Evolutionary conservation across 2,113 vertebrate species (phyloP), one percentile per base, ranked within the genome.

Genomic region (Leptocoma aspasia): DNA sequence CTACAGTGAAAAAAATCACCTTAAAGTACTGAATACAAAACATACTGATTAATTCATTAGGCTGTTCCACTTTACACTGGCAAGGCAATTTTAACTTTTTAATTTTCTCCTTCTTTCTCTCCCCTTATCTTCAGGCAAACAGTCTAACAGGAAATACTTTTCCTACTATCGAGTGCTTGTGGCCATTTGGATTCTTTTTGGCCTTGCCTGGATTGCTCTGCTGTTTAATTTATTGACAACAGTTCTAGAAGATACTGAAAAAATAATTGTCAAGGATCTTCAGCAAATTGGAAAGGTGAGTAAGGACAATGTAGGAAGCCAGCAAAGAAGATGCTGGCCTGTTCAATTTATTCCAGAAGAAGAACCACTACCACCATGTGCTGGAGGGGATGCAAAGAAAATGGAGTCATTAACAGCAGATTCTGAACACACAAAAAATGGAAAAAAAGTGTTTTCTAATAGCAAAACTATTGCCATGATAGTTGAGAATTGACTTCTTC

Each of bases 161-260:
- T 52, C 61, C 37, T 95, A 94, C 63, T 98, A 98, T 47, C 49
- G 92, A 61, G 41, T 33, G 1, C 42, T 98, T 7, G 92, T 97
- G 65, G 91, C 92, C 14, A 93, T 97, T 89, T 98, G 98, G 98
- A 97, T 97, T 89, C 78, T 97, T 24, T 98, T 97, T 19, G 97
- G 97, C 35, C 97, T 98, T 85, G 94, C 96, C 66, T 98, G 97
- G 97, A 97, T 97, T 70, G 95, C 97, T 64, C 91, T 98, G 41
- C 88, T 98, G 11, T 98, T 98, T 91, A 96, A 97, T 92, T 91
- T 98, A 71, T 63, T 98, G 92, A 97, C 87, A 93, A 95, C 89
- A 3, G 19, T 96, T 49, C 50, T 98, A 30, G 96, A 97, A 95
- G 96, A 97, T 56, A 96, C 95, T 30, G 93, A 97, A 94, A 97